Percentiles rank a stretch among this genome's conserved stretches.
Evolutionary conservation across 2,888 invertebrate species (phyloP).

Genomic region (Vesta saturnalis): DNA sequence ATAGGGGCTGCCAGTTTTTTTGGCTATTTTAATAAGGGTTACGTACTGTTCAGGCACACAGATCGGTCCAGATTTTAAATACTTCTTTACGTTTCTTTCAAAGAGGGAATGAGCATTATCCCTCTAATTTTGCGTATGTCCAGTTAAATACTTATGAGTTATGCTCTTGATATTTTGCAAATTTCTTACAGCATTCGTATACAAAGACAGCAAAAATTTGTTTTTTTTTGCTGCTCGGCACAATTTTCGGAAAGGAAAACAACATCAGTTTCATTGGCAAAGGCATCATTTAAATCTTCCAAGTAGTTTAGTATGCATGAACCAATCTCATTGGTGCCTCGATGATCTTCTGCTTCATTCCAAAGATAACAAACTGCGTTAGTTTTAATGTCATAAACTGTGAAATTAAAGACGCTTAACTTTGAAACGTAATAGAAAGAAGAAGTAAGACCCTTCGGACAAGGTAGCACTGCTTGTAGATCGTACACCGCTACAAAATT

Average conservation of each 20-base stretch:
- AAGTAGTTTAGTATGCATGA: slow-evolving; percentile 52
- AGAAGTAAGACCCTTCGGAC: slow-evolving; percentile 35
- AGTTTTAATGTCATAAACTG: slow-evolving; percentile 37
- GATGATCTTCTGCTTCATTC: slow-evolving; percentile 51
- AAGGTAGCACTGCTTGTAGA: slow-evolving; percentile 37
- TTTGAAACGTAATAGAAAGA: slow-evolving; percentile 41
- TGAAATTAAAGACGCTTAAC: no score
- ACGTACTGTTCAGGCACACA: slow-evolving; percentile 5
- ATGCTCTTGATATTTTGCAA: not conserved
- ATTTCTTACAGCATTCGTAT: not conserved
- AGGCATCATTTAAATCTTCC: slow-evolving; percentile 25
- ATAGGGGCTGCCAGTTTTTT: slow-evolving; percentile 18
- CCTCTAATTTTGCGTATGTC: slow-evolving; percentile 16
- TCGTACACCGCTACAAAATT: no score
- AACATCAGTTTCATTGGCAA: not conserved
- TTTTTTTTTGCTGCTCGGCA: slow-evolving; percentile 18
- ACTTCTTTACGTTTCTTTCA: not conserved
- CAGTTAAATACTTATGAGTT: slow-evolving; percentile 9
- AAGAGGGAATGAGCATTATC: slow-evolving; percentile 9
- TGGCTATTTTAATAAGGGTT: not conserved
- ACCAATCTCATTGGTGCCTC: slow-evolving; percentile 53
- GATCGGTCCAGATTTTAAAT: not conserved
- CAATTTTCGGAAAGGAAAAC: slow-evolving; percentile 13
- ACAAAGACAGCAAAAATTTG: not conserved
- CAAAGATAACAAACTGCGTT: slow-evolving; percentile 50